Evolutionary conservation across 2,888 invertebrate genomes (phyloP), one percentile per base, ranked within the genome.

Genomic region (Chydorus sphaericus): DNA sequence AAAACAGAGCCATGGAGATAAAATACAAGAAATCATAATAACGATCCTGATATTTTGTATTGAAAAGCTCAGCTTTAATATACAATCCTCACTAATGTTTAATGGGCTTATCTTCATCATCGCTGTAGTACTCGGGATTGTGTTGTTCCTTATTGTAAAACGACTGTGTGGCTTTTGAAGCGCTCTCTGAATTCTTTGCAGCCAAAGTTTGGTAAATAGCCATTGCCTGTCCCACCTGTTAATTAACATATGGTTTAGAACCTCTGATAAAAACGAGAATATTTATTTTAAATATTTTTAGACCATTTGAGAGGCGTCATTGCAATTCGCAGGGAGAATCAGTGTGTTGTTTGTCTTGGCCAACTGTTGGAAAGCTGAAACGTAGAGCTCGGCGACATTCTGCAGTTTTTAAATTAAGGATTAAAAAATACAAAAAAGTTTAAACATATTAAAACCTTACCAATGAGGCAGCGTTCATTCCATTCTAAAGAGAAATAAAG

Each of bases 291-390:
- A n/a, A n/a, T n/a, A n/a, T n/a, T n/a, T n/a, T n/a, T n/a, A n/a
- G 37, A 91, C 88, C 69, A 89, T 74, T 65, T 75, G 77, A 8
- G 85, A 77, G 5, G 90, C 79, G 65, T 87, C 85, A 4, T 86
- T 85, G 4, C 85, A 83, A 70, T 94, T 93, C 20, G 86, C 79
- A 0, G 97, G 97, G 61, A 99, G 71, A 62, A 98, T 87, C 59
- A 98, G 75, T 0, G 97, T 98, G 70, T 97, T 99, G 66, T 83
- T 88, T 11, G 84, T 83, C 69, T 88, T 85, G 1, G 98, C 97
- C 60, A 99, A 72, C 66, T 92, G 85, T 66, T 87, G 80, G 71
- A 98, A 98, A 14, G 97, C 96, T 20, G 78, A 73, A 37, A 98
- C 90, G 68, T 99, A 99, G 68, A 96, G 89, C 66, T 98, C 96